Conservation (phyloP, 1,140 invertebrate species). For the Lutraria rhynchaena region DNA sequence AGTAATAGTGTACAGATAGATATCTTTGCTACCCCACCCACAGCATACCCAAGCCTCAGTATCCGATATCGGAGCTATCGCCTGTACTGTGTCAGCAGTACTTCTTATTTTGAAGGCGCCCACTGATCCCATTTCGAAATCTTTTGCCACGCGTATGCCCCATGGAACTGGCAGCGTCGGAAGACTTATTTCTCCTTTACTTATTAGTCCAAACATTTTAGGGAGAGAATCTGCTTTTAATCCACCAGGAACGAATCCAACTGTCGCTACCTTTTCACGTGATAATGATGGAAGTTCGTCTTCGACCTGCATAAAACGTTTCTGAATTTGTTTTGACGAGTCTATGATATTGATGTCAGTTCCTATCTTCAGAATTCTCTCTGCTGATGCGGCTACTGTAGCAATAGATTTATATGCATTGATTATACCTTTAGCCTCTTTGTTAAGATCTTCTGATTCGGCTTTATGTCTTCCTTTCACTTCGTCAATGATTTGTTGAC, state of each 20-base stretch:
- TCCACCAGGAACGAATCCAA: conserved; percentile 63
- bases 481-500: conserved; percentile 57
- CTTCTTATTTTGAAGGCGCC: conserved; percentile 62
- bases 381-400: conserved; percentile 62
- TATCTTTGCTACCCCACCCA: conserved; percentile 68
- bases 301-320: conserved; percentile 64
- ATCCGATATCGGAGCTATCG: conserved; percentile 68
- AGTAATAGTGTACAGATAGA: conserved; percentile 61
- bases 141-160: conserved; percentile 64
- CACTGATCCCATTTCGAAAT: conserved; percentile 65
- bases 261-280: conserved; percentile 54
- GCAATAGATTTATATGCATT: conserved; percentile 62
- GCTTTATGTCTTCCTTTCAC: conserved; percentile 60
- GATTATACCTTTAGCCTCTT: conserved; percentile 58
- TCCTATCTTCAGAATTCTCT: conserved; percentile 64
- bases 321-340: conserved; percentile 63
- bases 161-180: conserved; percentile 65
- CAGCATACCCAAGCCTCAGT: conserved; percentile 67
- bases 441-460: conserved; percentile 60
- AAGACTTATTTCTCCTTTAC: conserved; percentile 63
- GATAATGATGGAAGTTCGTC: conserved; percentile 63
- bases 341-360: conserved; percentile 64
- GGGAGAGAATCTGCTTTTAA: conserved; percentile 56
- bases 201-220: conserved; percentile 66
- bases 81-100: conserved; percentile 63